These are phyloP conservation scores for Galaxias olidus DNA, from an alignment of 2,797 vertebrate genomes.

Conservation along the genomic window DNA sequence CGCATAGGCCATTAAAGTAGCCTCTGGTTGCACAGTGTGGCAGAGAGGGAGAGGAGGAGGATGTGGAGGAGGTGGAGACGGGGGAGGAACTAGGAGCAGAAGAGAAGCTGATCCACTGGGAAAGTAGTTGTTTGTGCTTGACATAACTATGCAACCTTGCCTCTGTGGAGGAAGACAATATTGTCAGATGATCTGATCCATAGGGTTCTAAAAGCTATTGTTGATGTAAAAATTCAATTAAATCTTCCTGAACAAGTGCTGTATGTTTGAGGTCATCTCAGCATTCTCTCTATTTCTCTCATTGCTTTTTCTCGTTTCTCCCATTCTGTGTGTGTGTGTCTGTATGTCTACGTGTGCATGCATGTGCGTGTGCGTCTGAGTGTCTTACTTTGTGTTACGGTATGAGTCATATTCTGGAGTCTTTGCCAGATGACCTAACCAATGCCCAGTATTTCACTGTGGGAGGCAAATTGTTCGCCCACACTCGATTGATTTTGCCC, in stretches of 20 bases:
- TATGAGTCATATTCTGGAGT: constrained; percentile 28
- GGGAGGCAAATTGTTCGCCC: constrained; percentile 21
- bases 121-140: not conserved
- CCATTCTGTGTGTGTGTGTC: not conserved
- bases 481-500: constrained; percentile 52
- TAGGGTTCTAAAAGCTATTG: constrained; percentile 55
- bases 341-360: not conserved
- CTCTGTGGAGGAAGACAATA: constrained; percentile 30
- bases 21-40: not conserved
- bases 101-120: not conserved
- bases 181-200: constrained; percentile 62
- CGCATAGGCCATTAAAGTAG: constrained; percentile 7
- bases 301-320: constrained; percentile 54
- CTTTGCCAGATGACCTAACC: constrained; percentile 26
- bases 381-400: not conserved
- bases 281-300: not conserved
- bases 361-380: not conserved
- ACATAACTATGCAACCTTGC: not conserved
- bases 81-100: not conserved
- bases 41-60: not conserved
- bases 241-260: not conserved
- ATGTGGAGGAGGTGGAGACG: not conserved
- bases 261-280: no score
- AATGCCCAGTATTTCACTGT: constrained; percentile 19
- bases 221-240: constrained; percentile 68